phyloP scores from a whole-genome alignment of 92 coral and sea anemone species.

The Epizoanthus stellaris region DNA sequence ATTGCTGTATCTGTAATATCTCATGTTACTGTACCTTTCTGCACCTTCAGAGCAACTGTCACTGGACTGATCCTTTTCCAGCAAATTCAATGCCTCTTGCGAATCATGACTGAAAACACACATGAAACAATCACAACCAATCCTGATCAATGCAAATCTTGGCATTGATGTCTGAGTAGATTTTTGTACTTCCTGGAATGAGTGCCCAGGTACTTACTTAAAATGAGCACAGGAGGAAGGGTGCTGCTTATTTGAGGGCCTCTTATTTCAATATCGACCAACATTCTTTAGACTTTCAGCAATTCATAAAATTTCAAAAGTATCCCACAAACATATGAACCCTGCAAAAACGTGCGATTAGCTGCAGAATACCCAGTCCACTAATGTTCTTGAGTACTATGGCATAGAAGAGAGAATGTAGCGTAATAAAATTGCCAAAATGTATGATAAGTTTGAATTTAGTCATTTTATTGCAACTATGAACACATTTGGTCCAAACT shows the following conservation, averaged over 20 bases:
- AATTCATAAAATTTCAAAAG: background rate
- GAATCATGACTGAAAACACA: background rate
- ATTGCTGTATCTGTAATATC: background rate
- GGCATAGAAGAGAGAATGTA: conserved; percentile 9
- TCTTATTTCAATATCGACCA: background rate
- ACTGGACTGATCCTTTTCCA: conserved; percentile 1
- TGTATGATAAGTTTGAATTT: background rate
- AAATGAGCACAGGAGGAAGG: conserved; percentile 11
- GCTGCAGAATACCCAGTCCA: conserved; percentile 11
- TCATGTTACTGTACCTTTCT: conserved; percentile 5
- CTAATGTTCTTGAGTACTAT: background rate
- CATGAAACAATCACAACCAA: conserved; percentile 1
- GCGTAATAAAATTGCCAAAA: conserved; percentile 1
- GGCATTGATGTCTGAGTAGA: background rate
- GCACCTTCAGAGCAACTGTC: conserved; percentile 15
- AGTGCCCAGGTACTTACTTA: conserved; percentile 7
- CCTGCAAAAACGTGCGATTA: background rate
- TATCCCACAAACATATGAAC: conserved; percentile 4
- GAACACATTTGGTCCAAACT: background rate
- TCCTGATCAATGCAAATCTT: background rate
- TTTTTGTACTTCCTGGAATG: conserved; percentile 10
- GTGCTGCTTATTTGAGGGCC: conserved; percentile 1
- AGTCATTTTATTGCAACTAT: background rate
- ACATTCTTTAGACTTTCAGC: conserved; percentile 6
- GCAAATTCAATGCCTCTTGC: conserved; percentile 2